A percentile compares a stretch with the other conserved stretches of the same genome.
Conservation (phyloP, 92 coral and sea anemone genomes). For the Pocillopora grandis region DNA sequence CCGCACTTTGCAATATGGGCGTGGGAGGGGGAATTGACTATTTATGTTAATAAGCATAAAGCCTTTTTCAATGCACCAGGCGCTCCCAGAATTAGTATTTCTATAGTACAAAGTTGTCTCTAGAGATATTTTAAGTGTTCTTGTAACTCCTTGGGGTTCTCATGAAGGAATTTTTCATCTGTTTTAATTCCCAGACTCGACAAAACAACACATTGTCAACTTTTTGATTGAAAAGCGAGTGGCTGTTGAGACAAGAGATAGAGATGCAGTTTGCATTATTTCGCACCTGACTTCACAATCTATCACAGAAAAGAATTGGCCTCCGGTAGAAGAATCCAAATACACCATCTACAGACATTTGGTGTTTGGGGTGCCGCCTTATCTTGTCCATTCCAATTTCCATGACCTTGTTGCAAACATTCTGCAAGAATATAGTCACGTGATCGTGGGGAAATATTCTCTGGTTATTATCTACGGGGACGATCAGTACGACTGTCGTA, state of each 20-base stretch:
- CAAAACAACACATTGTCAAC: constrained; percentile 43
- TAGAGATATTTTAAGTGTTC: neutral
- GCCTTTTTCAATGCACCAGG: no score
- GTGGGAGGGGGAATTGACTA: no score
- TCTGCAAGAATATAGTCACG: constrained; percentile 28
- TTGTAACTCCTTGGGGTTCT: neutral
- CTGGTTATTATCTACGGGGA: constrained; percentile 49
- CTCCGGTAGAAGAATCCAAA: constrained; percentile 38
- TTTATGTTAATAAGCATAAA: no score
- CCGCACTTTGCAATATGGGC: no score
- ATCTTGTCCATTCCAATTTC: constrained; percentile 47
- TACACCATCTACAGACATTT: constrained; percentile 60
- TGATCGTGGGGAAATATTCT: constrained; percentile 42
- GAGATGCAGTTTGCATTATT: constrained; percentile 38
- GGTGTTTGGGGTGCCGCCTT: constrained; percentile 33
- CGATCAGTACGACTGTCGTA: constrained; percentile 48
- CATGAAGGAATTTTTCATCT: no score
- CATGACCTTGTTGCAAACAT: constrained; percentile 43
- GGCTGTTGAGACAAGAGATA: constrained; percentile 35
- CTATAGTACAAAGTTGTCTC: no score
- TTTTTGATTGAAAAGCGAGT: constrained; percentile 55
- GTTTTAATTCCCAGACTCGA: constrained; percentile 36
- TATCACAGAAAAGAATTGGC: constrained; percentile 53
- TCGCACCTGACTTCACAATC: constrained; percentile 38
- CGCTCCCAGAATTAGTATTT: no score